A percentile compares a stretch with the other conserved stretches of the same genome.
These are phyloP conservation scores for Babyrousa celebensis DNA, from an alignment of 2,797 vertebrate genomes.

Conservation along the genomic window DNA sequence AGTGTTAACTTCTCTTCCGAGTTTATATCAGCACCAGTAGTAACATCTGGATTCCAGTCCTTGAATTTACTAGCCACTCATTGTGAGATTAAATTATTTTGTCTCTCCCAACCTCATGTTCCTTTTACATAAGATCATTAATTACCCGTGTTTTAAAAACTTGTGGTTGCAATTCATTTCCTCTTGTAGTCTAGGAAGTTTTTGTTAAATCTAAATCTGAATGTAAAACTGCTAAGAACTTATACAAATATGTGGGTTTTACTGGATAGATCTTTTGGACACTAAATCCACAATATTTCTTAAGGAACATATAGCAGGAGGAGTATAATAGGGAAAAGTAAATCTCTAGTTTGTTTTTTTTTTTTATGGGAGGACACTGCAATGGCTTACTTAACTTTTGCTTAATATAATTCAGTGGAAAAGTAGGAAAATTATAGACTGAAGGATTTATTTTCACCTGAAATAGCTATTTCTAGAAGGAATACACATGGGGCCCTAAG, in stretches of 20 bases:
- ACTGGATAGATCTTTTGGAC: conserved; percentile 27
- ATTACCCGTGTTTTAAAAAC: background rate
- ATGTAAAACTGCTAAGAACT: conserved; percentile 28
- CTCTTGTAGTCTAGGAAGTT: conserved; percentile 6
- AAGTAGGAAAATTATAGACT: conserved; percentile 11
- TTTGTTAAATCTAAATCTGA: conserved; percentile 37
- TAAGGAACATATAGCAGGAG: background rate
- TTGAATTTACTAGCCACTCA: conserved; percentile 38
- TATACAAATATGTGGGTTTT: conserved; percentile 46
- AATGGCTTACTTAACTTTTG: conserved; percentile 32
- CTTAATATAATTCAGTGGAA: conserved; percentile 15
- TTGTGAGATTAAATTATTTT: conserved; percentile 38
- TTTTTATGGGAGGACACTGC: background rate
- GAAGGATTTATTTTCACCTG: conserved; percentile 38
- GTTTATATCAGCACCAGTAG: background rate
- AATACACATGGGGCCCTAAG: background rate
- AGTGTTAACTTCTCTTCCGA: conserved; percentile 8
- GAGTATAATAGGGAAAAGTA: conserved; percentile 33
- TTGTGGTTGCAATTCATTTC: conserved; percentile 48
- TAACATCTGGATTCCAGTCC: background rate
- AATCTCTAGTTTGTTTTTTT: background rate
- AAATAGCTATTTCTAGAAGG: conserved; percentile 42
- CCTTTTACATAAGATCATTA: conserved; percentile 15
- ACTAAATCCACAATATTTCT: background rate
- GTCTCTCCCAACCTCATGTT: conserved; percentile 20